These are phyloP conservation scores for Sebastes paucispinis DNA, from an alignment of 2,797 vertebrate species.

Conservation along the genomic window DNA sequence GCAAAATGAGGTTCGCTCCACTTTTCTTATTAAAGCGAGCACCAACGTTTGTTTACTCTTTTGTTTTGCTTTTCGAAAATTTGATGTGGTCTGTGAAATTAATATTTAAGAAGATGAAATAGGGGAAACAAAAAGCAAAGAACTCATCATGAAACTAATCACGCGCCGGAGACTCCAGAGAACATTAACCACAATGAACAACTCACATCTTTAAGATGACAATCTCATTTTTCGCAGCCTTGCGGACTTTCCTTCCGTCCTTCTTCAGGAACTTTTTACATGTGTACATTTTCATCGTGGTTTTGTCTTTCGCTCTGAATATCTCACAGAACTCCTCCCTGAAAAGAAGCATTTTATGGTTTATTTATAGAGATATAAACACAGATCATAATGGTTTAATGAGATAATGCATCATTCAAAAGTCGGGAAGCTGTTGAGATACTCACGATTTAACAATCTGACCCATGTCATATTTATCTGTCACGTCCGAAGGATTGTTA, in stretches of 20 bases:
- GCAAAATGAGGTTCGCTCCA: not conserved
- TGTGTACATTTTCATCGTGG: slow-evolving; percentile 93
- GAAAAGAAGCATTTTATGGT: slow-evolving; percentile 30
- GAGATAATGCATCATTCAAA: not conserved
- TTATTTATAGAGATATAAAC: not conserved
- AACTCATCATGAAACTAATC: not conserved
- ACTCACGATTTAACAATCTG: slow-evolving; percentile 99
- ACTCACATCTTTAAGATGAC: slow-evolving; percentile 97
- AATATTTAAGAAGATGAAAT: not conserved
- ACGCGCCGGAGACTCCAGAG: not conserved
- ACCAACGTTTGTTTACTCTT: not conserved
- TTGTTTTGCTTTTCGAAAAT: not conserved
- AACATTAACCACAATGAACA: not conserved
- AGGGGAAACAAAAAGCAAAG: not conserved
- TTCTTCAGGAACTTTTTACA: slow-evolving; percentile 98
- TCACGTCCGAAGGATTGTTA: slow-evolving; percentile 95
- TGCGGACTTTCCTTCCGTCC: slow-evolving; percentile 95
- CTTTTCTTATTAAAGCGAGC: not conserved
- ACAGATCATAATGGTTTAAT: not conserved
- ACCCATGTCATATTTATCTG: slow-evolving; percentile 98
- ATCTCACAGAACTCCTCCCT: slow-evolving; percentile 99
- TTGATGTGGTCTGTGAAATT: not conserved
- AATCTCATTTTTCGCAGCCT: slow-evolving; percentile 98
- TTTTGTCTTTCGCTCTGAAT: slow-evolving; percentile 97
- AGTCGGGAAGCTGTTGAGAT: not conserved